These are phyloP conservation scores for Darevskia mixta DNA, from an alignment of 2,797 vertebrate genomes.

Conservation along the genomic window DNA sequence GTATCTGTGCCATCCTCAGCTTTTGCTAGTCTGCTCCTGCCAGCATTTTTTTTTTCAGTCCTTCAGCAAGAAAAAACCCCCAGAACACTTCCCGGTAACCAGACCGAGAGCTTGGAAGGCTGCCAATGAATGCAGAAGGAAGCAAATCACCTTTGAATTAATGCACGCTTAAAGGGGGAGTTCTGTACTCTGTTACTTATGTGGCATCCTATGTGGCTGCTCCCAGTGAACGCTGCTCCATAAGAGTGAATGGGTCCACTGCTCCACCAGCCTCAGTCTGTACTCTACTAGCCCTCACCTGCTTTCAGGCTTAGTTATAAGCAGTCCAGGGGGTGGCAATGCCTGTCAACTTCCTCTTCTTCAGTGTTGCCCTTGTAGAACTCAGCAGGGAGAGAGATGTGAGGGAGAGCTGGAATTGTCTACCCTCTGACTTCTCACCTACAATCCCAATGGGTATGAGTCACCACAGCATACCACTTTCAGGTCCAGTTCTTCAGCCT, in stretches of 20 bases:
- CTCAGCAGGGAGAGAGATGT: no score
- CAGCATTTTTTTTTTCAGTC: background rate
- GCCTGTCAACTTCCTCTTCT: no score
- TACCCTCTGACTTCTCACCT: no score
- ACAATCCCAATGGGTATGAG: no score
- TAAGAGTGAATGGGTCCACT: no score
- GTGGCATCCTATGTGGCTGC: conserved; percentile 23
- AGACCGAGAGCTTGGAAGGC: conserved; percentile 33
- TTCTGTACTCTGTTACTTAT: conserved; percentile 42
- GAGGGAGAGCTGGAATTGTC: no score
- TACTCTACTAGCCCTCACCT: no score
- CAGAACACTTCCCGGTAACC: conserved; percentile 51
- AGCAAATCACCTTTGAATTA: conserved; percentile 56
- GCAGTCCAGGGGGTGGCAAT: no score
- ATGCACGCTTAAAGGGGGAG: conserved; percentile 49
- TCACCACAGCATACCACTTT: background rate
- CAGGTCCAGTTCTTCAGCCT: conserved; percentile 22
- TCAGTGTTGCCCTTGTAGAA: no score
- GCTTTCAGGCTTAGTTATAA: no score
- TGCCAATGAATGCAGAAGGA: conserved; percentile 15
- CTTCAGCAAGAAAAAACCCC: conserved; percentile 11
- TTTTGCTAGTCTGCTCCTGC: background rate
- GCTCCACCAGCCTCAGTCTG: no score
- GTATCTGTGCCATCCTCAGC: background rate
- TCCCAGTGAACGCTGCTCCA: no score